These are phyloP conservation scores for Phymatocera aterrima DNA, from an alignment of 2,888 invertebrate genomes.

Conservation along the genomic window DNA sequence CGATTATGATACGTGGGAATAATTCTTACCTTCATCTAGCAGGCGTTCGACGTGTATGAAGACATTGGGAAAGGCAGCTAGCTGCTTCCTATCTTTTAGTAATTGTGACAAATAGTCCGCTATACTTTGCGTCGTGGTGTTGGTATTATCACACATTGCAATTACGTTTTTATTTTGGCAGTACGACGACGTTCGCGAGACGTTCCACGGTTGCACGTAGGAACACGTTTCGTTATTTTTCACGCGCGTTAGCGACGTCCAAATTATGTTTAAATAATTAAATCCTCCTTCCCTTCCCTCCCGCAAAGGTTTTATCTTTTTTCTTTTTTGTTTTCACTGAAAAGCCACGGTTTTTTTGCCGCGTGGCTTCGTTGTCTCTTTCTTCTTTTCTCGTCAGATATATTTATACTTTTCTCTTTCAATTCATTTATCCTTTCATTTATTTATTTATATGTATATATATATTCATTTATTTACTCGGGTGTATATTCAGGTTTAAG, in stretches of 20 bases:
- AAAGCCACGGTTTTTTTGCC: too few relatives aligned
- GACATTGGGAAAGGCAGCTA: conserved; percentile 99
- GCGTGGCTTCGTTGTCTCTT: too few relatives aligned
- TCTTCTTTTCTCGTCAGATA: too few relatives aligned
- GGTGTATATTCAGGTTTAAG: too few relatives aligned
- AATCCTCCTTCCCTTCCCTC: neutral
- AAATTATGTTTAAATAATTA: conserved; percentile 1
- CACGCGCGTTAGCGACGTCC: conserved; percentile 44
- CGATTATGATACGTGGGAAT: conserved; percentile 45
- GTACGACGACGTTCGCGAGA: conserved; percentile 43
- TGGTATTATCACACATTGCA: conserved; percentile 73
- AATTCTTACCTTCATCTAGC: conserved; percentile 95
- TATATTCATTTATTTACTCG: too few relatives aligned
- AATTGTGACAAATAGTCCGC: conserved; percentile 99
- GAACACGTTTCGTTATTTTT: conserved; percentile 38
- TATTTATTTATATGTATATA: too few relatives aligned
- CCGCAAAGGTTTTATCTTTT: neutral
- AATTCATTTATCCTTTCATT: too few relatives aligned
- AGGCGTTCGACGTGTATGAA: conserved; percentile 99
- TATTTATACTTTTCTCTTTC: too few relatives aligned
- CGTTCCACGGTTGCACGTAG: conserved; percentile 39
- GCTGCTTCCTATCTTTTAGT: conserved; percentile 99
- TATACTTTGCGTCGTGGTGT: conserved; percentile 93
- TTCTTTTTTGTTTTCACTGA: too few relatives aligned
- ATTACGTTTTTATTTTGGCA: conserved; percentile 42